Conservation (phyloP, 2,888 invertebrate species). For the Rhopalosiphum nymphaeae region DNA sequence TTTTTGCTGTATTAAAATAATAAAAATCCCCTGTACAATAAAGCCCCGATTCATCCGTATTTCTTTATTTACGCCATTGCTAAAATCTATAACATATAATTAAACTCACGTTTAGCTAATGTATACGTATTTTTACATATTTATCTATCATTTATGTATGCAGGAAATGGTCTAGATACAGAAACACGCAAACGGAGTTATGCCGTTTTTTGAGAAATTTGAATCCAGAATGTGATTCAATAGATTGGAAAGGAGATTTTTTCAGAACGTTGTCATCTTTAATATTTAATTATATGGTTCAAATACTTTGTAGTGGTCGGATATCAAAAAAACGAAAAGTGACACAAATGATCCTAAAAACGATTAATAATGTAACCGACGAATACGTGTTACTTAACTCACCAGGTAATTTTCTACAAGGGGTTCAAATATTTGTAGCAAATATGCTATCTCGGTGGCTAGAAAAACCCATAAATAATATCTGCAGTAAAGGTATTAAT, state of each 20-base stretch:
- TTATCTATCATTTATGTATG: neutral
- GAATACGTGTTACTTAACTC: neutral
- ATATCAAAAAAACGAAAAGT: neutral
- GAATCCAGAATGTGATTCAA: slow-evolving; percentile 18
- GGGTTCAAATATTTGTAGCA: slow-evolving; percentile 3
- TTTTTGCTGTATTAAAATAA: neutral
- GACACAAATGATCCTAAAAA: neutral
- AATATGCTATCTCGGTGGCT: slow-evolving; percentile 23
- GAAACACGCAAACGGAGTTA: neutral
- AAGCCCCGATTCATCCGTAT: neutral
- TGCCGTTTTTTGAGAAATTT: slow-evolving; percentile 13
- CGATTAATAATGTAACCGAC: neutral
- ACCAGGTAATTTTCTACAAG: neutral
- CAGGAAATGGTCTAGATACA: slow-evolving; percentile 23
- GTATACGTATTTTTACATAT: neutral
- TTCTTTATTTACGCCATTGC: neutral
- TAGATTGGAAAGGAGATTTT: neutral
- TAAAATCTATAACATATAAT: too few relatives aligned
- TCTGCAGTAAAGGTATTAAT: neutral
- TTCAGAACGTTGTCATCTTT: neutral
- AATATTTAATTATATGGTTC: slow-evolving; percentile 24
- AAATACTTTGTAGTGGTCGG: neutral
- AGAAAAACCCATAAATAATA: neutral
- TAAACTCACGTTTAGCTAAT: neutral
- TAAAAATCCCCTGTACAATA: neutral